Conservation (phyloP, 2,888 invertebrate species). For the Pyralis farinalis region DNA sequence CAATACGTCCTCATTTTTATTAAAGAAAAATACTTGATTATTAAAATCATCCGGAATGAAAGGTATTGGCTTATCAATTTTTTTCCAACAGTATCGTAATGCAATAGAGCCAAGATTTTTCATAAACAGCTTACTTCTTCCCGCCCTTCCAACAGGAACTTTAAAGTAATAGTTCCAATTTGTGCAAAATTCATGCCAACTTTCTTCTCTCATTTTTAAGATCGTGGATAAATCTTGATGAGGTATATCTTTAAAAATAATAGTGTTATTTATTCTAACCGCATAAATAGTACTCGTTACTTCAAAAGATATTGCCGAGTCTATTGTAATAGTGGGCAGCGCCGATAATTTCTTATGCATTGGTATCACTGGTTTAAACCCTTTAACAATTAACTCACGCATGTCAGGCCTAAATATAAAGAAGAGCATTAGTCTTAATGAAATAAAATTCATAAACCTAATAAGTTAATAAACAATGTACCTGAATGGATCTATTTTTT, state of each 20-base stretch:
- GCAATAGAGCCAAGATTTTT: conserved; percentile 75
- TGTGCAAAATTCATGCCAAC: conserved; percentile 44
- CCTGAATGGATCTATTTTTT: conserved; percentile 59
- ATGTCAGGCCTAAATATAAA: conserved; percentile 48
- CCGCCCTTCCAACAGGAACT: conserved; percentile 43
- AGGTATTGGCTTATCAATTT: conserved; percentile 43
- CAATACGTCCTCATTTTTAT: conserved; percentile 77
- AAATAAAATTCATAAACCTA: background rate
- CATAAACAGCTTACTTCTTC: conserved; percentile 55
- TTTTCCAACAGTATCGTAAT: conserved; percentile 74
- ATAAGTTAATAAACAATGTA: conserved; percentile 16
- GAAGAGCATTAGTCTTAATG: conserved; percentile 3
- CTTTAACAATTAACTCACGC: conserved; percentile 47
- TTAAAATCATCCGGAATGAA: conserved; percentile 47
- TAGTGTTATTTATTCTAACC: conserved; percentile 57
- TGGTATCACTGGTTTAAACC: conserved; percentile 42
- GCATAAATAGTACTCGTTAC: conserved; percentile 31
- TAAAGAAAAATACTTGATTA: conserved; percentile 76
- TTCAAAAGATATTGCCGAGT: conserved; percentile 12
- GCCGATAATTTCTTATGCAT: conserved; percentile 38
- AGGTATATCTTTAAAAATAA: conserved; percentile 45
- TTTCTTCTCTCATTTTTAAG: conserved; percentile 31
- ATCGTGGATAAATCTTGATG: conserved; percentile 35
- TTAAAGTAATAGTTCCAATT: conserved; percentile 70
- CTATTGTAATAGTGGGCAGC: conserved; percentile 39